Conservation (phyloP, 2,113 vertebrate species). For the Megaceryle maxima region DNA sequence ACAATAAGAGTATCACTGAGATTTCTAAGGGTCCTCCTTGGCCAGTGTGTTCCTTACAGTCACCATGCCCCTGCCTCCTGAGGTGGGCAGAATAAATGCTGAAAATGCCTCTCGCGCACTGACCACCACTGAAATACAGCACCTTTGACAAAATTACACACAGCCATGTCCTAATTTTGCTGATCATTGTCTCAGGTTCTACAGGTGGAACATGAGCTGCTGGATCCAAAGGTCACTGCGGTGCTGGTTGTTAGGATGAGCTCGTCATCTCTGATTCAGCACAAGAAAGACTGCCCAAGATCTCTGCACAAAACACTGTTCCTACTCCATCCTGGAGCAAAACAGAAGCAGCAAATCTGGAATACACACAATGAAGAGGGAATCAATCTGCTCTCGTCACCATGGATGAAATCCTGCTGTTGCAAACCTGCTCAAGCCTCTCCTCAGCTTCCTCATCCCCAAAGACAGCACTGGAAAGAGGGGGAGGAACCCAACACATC, state of each 20-base stretch:
- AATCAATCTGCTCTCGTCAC: not conserved
- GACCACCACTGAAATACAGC: not conserved
- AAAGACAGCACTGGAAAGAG: not conserved
- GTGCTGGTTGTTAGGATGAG: not conserved
- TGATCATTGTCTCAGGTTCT: not conserved
- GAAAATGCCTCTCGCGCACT: not conserved
- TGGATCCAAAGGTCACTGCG: not conserved
- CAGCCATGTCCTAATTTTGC: not conserved
- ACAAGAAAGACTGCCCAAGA: not conserved
- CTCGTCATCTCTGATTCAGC: not conserved
- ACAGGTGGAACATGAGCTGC: not conserved
- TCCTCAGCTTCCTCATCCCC: not conserved
- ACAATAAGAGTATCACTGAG: not conserved
- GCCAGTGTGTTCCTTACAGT: not conserved
- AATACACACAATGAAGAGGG: not conserved
- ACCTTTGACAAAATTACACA: not conserved
- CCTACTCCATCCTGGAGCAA: not conserved
- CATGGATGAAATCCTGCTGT: not conserved
- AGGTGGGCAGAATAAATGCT: not conserved
- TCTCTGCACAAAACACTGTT: not conserved
- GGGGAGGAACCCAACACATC: not conserved
- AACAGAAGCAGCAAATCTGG: not conserved
- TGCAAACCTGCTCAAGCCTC: not conserved
- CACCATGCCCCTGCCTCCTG: accelerated
- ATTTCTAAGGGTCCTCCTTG: not conserved